Conservation (phyloP, 2,113 vertebrate genomes). For the Scatophagus argus region DNA sequence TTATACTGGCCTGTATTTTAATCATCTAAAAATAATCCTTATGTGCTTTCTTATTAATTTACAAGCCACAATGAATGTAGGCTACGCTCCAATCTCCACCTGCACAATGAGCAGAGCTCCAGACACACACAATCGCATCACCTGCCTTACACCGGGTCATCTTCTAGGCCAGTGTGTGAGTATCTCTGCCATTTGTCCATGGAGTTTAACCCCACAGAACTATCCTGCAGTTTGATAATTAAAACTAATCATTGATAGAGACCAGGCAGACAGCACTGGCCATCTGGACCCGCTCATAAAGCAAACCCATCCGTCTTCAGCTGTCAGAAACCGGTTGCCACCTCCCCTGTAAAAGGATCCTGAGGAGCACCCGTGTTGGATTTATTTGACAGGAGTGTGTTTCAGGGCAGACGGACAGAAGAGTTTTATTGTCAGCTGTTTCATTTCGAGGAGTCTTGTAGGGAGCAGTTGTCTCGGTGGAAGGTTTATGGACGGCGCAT, state of each 20-base stretch:
- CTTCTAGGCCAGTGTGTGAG: background rate
- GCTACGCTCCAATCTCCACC: background rate
- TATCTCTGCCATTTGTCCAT: constrained; percentile 5
- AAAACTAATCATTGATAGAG: constrained; percentile 48
- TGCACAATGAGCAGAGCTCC: background rate
- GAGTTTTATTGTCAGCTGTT: constrained; percentile 75
- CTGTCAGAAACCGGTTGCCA: constrained; percentile 61
- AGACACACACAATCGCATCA: background rate
- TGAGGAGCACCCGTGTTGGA: constrained; percentile 39
- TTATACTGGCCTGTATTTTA: background rate
- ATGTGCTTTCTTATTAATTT: background rate
- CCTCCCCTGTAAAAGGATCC: constrained; percentile 58
- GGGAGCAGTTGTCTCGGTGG: constrained; percentile 53
- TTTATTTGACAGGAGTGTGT: constrained; percentile 75
- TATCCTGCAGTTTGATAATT: constrained; percentile 50
- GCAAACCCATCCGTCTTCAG: constrained; percentile 57
- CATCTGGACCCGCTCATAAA: constrained; percentile 66
- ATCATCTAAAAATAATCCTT: background rate
- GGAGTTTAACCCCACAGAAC: background rate
- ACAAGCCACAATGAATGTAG: background rate
- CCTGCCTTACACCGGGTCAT: background rate
- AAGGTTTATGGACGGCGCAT: constrained; percentile 57
- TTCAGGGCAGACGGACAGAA: constrained; percentile 51
- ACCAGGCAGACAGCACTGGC: constrained; percentile 34
- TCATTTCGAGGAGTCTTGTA: constrained; percentile 66